Evolutionary conservation across 1,140 invertebrate species (phyloP).

Genomic region (Vollenhovia emeryi): DNA sequence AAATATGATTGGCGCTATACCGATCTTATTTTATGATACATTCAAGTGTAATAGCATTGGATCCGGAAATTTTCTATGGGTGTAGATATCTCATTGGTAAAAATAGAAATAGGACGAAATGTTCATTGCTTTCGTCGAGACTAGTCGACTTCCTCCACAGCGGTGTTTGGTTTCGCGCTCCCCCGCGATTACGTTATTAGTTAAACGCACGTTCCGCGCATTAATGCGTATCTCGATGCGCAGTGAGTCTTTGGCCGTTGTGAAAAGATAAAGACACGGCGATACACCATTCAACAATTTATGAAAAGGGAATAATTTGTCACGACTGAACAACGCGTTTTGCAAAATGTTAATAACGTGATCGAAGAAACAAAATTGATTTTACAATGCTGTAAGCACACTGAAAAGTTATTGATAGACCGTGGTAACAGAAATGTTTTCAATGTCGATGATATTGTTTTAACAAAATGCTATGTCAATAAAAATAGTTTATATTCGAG

Average conservation of each 20-base stretch:
- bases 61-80: no score
- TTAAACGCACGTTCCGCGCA: not conserved
- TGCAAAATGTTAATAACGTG: not conserved
- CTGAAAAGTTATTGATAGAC: not conserved
- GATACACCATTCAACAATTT: not conserved
- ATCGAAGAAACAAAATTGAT: not conserved
- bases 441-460: not conserved
- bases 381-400: not conserved
- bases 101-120: not conserved
- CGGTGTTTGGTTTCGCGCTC: not conserved
- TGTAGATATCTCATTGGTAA: not conserved
- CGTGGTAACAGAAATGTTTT: not conserved
- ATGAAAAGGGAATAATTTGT: conserved; percentile 12
- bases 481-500: not conserved
- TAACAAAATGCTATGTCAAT: not conserved
- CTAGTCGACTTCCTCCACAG: not conserved
- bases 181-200: conserved; percentile 9
- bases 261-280: not conserved
- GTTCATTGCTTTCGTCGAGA: not conserved
- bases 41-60: no score
- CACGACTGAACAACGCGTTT: no score
- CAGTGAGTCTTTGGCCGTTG: not conserved
- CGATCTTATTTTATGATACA: no score
- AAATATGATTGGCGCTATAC: no score
- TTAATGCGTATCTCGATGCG: not conserved